Percentiles rank a stretch among this genome's conserved stretches.
Evolutionary conservation across 2,888 invertebrate genomes (phyloP).

Genomic region (Tridacna gigas): DNA sequence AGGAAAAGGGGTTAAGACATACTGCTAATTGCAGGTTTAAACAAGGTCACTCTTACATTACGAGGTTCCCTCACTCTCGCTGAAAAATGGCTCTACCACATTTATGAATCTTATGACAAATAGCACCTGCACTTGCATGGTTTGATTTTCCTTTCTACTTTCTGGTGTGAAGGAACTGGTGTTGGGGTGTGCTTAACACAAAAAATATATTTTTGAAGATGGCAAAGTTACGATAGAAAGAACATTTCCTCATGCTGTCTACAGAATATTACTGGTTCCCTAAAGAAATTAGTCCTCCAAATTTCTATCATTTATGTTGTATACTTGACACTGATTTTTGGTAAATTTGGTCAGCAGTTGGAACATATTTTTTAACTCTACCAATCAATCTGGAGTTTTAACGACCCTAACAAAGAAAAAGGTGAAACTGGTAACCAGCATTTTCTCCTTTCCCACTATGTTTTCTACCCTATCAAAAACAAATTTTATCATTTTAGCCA

Average conservation of each 20-base stretch:
- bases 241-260: conserved; percentile 18
- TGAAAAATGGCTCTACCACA: conserved; percentile 66
- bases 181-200: conserved; percentile 19
- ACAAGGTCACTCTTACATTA: conserved; percentile 57
- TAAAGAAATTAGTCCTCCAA: no score
- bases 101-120: conserved; percentile 61
- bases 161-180: conserved; percentile 45
- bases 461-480: no score
- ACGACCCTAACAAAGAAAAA: no score
- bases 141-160: conserved; percentile 44
- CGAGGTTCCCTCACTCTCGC: conserved; percentile 58
- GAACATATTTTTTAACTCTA: no score
- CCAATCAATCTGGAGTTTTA: no score
- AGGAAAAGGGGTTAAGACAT: not conserved
- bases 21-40: conserved; percentile 46
- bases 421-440: no score
- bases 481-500: no score
- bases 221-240: not conserved
- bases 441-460: no score
- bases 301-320: not conserved
- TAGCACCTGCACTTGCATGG: conserved; percentile 53
- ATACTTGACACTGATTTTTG: no score
- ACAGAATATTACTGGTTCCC: no score
- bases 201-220: not conserved
- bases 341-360: no score